A percentile compares a stretch with the other conserved stretches of the same genome.
phyloP scores from a whole-genome alignment of 2,113 vertebrate genomes.

The Pygoscelis antarcticus region DNA sequence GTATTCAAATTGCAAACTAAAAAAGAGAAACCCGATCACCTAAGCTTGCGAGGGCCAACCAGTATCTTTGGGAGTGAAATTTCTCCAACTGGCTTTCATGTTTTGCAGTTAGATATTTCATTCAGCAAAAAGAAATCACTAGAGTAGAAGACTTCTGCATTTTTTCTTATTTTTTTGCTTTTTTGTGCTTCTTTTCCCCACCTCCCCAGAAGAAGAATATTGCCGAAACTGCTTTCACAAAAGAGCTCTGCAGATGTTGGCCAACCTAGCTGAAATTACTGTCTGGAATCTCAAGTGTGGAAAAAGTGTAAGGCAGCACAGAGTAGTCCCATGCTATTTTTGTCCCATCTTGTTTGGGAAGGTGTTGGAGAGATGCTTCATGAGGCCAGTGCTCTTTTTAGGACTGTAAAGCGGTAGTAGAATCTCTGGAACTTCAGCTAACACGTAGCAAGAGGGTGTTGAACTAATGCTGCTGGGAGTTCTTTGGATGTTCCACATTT shows the following conservation, averaged over 20 bases:
- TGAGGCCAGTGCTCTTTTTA: slow-evolving; percentile 40
- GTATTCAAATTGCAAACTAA: background rate
- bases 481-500: slow-evolving; percentile 28
- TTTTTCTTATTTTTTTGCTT: background rate
- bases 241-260: background rate
- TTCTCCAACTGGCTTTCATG: background rate
- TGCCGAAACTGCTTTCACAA: background rate
- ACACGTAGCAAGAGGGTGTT: background rate
- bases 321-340: slow-evolving; percentile 56
- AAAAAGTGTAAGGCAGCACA: slow-evolving; percentile 8
- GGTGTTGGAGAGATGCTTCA: slow-evolving; percentile 52
- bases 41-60: background rate
- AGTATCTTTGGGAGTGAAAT: background rate
- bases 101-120: background rate
- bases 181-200: background rate
- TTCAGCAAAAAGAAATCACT: background rate
- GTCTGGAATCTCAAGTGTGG: slow-evolving; percentile 42
- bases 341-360: slow-evolving; percentile 36
- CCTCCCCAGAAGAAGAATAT: background rate
- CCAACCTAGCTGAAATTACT: background rate
- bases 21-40: background rate
- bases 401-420: background rate
- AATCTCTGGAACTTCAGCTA: slow-evolving; percentile 51
- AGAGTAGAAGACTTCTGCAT: background rate
- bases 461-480: slow-evolving; percentile 24